Base-by-base conservation (phyloP, 2,888 invertebrate genomes). In the Cataglyphis albicans region DNA sequence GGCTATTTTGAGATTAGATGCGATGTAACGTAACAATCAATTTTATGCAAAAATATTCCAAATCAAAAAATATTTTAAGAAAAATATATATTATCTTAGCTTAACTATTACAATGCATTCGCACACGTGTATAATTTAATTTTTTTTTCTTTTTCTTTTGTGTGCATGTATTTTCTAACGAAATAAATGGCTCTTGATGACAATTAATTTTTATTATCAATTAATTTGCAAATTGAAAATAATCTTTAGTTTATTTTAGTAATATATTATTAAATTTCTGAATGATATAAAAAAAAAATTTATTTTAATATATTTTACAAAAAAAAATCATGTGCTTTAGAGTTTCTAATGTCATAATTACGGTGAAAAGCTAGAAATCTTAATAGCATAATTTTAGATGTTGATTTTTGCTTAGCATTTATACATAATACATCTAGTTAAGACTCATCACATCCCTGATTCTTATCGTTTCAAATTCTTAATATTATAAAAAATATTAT, bases 1-100 rank as follows among this genome's bases (percentile, higher is more conserved):
- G 55, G 9, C 25, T 2, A 35, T 25, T 25, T 21, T 29, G 21
- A 74, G 70, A 76, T 67, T 38, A 68, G 38, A 65, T 41, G 41
- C 41, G 10, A 55, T 29, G n/a, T 55, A 5, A 38, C 48, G 52
- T 41, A 29, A 74, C n/a, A 2, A 15, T 5, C 1, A 25, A 35
- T 35, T 5, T 35, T 5, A 35, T 35, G 6, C 6, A 25, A 55
- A 25, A 32, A 44, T 44, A 44, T 32, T 32, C 0, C 21, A 21
- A 3, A 32, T 10, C 3, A 21, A 44, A 29, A 74, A 48, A 44
- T n/a, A 35, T 15, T 32, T 15, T 10, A 21, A 65, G 15, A 44
- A 32, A 10, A 64, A 21, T 74, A 32, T 9, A n/a, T 29, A 29
- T 29, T 9, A 59, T 57, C 21, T 52, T 18, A 12, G n/a, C 32